Percentiles rank a stretch among this genome's conserved stretches.
phyloP scores from a whole-genome alignment of 2,888 invertebrate genomes.

The Trissolcus japonicus region DNA sequence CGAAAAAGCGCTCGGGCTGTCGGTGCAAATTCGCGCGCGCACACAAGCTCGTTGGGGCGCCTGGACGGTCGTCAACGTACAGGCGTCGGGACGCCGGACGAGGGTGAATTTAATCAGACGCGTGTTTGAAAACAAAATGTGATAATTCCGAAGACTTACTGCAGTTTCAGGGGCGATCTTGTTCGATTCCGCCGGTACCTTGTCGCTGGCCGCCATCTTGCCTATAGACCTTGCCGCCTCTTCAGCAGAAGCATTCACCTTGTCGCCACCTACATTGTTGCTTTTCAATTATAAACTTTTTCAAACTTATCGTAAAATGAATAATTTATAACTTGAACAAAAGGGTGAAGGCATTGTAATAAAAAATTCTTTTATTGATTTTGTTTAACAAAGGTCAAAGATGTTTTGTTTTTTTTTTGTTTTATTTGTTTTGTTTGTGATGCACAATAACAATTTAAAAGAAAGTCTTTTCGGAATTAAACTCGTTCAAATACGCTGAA shows the following conservation, averaged over 20 bases:
- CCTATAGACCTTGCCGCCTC: background rate
- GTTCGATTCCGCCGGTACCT: constrained; percentile 51
- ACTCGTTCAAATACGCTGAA: too few species aligned
- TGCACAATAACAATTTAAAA: too few species aligned
- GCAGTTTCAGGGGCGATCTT: constrained; percentile 43
- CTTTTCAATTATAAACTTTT: background rate
- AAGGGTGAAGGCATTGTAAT: too few species aligned
- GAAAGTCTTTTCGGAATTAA: too few species aligned
- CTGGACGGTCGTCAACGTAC: background rate
- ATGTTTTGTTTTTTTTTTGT: too few species aligned
- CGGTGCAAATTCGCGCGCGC: constrained; percentile 5
- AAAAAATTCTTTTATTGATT: too few species aligned
- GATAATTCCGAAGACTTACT: constrained; percentile 27
- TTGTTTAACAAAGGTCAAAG: too few species aligned
- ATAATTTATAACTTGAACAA: too few species aligned
- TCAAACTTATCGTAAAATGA: too few species aligned
- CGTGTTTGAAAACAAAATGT: background rate
- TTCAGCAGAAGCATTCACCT: constrained; percentile 15
- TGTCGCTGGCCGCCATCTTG: constrained; percentile 56
- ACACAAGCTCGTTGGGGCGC: background rate
- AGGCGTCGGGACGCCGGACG: background rate
- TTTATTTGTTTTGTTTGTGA: too few species aligned
- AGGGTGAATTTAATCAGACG: background rate
- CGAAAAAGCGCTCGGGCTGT: background rate
- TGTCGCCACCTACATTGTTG: constrained; percentile 9